These are phyloP conservation scores for Nycteola revayana DNA, from an alignment of 2,888 invertebrate genomes.

Conservation along the genomic window DNA sequence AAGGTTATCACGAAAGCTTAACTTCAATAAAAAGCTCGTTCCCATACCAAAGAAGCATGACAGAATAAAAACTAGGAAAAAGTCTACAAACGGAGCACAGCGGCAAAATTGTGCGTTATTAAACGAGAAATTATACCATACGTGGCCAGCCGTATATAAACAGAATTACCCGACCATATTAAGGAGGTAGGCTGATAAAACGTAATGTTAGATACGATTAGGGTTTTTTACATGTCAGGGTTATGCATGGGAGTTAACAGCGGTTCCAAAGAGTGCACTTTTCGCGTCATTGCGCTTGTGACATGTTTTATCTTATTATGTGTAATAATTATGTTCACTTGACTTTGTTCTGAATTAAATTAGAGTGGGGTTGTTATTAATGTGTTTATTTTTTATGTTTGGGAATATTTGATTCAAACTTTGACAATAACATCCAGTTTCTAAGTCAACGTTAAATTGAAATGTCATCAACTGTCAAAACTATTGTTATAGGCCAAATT, in stretches of 20 bases:
- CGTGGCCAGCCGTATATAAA: not conserved
- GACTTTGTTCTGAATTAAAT: slow-evolving; percentile 38
- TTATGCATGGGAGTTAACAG: slow-evolving; percentile 27
- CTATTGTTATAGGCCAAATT: no score
- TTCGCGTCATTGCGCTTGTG: slow-evolving; percentile 53
- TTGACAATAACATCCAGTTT: no score
- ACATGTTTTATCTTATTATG: slow-evolving; percentile 44
- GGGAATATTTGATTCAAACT: no score
- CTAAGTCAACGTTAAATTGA: no score
- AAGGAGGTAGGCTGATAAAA: no score
- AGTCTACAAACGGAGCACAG: not conserved
- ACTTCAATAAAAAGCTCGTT: not conserved
- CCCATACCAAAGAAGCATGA: not conserved
- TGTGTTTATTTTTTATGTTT: no score
- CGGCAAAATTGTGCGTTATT: slow-evolving; percentile 12
- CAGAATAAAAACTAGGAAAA: not conserved
- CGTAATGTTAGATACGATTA: no score
- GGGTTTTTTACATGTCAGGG: slow-evolving; percentile 25
- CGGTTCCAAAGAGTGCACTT: slow-evolving; percentile 53
- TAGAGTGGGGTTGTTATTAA: no score
- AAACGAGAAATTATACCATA: slow-evolving; percentile 10
- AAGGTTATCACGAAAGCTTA: no score
- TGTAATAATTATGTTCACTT: slow-evolving; percentile 40
- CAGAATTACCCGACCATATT: not conserved
- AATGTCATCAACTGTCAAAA: no score